Conservation (phyloP, 2,797 vertebrate genomes). For the Phalanger gymnotis region DNA sequence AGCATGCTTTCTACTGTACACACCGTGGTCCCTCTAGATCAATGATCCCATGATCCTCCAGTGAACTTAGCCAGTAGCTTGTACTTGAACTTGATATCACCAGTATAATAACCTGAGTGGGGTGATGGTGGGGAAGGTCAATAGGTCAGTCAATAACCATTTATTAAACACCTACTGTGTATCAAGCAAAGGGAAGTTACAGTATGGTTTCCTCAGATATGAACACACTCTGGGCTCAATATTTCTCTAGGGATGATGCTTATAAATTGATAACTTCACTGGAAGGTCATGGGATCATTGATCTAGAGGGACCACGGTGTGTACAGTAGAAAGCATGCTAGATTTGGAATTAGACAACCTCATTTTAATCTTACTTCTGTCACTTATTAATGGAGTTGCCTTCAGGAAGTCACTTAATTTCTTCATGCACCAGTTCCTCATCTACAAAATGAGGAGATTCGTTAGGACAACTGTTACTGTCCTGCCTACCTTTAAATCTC, state of each 20-base stretch:
- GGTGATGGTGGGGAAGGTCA: not conserved
- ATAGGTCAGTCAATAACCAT: not conserved
- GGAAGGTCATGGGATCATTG: not conserved
- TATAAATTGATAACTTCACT: too few relatives aligned
- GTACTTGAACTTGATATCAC: not conserved
- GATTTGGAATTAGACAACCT: not conserved
- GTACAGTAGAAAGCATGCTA: not conserved
- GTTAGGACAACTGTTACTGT: not conserved
- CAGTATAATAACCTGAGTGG: not conserved
- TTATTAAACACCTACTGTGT: not conserved
- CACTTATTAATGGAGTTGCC: not conserved
- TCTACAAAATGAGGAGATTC: not conserved
- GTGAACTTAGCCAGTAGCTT: not conserved
- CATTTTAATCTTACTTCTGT: not conserved
- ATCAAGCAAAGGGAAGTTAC: not conserved
- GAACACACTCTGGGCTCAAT: not conserved
- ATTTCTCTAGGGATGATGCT: not conserved
- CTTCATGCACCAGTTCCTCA: not conserved
- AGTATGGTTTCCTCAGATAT: not conserved
- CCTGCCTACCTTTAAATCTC: not conserved
- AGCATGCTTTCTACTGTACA: not conserved
- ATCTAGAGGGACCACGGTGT: not conserved
- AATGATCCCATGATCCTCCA: not conserved
- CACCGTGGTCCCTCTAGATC: not conserved
- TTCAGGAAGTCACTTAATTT: not conserved